Percentiles rank a stretch among this genome's conserved stretches.
Conservation (phyloP, 2,888 invertebrate species). For the Plagodis dolabraria region DNA sequence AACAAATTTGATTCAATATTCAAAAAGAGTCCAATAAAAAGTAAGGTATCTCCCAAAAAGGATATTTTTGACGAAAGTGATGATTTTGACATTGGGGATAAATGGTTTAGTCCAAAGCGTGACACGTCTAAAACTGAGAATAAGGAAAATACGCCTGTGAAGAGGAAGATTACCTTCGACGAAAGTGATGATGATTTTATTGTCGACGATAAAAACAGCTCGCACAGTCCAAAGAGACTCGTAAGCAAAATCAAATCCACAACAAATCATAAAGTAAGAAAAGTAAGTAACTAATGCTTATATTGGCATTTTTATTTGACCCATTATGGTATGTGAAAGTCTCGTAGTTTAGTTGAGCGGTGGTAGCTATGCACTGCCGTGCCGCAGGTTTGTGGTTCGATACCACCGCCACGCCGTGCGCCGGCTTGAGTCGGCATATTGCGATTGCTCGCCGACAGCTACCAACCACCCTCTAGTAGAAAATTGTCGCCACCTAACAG, state of each 20-base stretch:
- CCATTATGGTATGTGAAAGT: too few relatives aligned
- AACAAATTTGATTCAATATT: constrained; percentile 46
- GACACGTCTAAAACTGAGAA: constrained; percentile 2
- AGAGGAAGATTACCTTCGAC: constrained; percentile 53
- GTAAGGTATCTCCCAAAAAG: constrained; percentile 20
- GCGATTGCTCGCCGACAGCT: too few relatives aligned
- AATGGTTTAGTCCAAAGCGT: constrained; percentile 25
- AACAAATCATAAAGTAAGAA: constrained; percentile 60
- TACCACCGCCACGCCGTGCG: too few relatives aligned
- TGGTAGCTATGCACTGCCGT: too few relatives aligned
- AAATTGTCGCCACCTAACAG: too few relatives aligned
- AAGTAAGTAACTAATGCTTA: constrained; percentile 50
- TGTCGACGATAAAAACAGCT: constrained; percentile 39
- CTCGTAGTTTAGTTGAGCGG: too few relatives aligned
- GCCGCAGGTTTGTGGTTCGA: too few relatives aligned
- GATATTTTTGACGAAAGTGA: constrained; percentile 21
- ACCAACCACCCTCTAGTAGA: too few relatives aligned
- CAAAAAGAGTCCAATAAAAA: constrained; percentile 36
- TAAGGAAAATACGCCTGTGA: constrained; percentile 17
- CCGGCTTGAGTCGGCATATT: too few relatives aligned
- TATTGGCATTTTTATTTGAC: too few relatives aligned
- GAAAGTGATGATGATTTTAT: constrained; percentile 80
- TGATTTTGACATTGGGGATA: constrained; percentile 24
- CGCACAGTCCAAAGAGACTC: constrained; percentile 39
- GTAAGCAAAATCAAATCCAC: constrained; percentile 39